Evolutionary conservation across 2,888 invertebrate genomes (phyloP), one percentile per base, ranked within the genome.

Genomic region (Pseudoips prasinana): DNA sequence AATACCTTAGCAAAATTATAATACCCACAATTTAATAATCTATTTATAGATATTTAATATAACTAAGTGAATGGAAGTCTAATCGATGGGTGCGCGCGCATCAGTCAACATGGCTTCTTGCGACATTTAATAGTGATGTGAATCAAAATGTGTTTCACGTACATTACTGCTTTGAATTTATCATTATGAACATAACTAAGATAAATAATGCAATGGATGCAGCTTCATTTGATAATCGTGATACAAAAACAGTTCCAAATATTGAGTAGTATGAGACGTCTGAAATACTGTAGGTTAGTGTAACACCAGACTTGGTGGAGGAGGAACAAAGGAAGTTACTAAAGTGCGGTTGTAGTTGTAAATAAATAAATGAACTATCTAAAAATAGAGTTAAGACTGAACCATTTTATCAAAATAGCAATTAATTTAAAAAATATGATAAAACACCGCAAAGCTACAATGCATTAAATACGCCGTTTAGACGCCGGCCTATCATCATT

Each of bases 61-160:
- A 68, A 58, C 59, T 64, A 65, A 64, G 60, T 67, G 65, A 67
- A 73, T 72, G 68, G 56, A 60, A 51, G 39, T 40, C 52, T 53
- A 77, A 84, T 84, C 83, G 69, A 82, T 80, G 72, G 37, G 30
- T 86, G 86, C 86, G 86, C 86, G 86, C 86, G 86, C 86, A 85
- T 35, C 38, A 23, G 38, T 44, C 36, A 53, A 64, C 56, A 78
- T 66, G 77, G 75, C 81, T 81, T 81, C 74, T 59, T 61, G 43
- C 39, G 40, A 33, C 39, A 49, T 31, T 25, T 29, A 5, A 11
- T 18, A n/a, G 47, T 28, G 22, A 39, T 11, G 27, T 29, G 33
- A 38, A 10, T 24, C 4, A 27, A 20, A 32, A 20, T 2, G 8
- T 3, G 10, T n/a, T 19, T 23, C 1, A 0, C 1, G 22, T 61